Evolutionary conservation across 1,140 invertebrate genomes (phyloP), one percentile per base, ranked within the genome.

Genomic region (Chelonus insularis): DNA sequence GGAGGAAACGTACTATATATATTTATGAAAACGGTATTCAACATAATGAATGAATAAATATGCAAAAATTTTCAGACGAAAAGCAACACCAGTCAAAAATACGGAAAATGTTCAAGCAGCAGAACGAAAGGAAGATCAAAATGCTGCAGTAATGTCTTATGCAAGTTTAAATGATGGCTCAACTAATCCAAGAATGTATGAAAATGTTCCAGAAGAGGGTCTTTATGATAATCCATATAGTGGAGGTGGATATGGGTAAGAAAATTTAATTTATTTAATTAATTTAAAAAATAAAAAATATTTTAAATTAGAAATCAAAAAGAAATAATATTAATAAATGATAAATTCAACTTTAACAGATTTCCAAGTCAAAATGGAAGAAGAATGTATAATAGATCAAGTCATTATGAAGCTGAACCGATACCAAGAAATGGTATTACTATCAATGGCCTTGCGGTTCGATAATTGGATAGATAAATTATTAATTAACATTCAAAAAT

Each of bases 71-170:
- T 78, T 12, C 66, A 90, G 89, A 39, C 87, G 91, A 55, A 92
- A 91, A 84, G 89, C 90, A 52, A 87, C 89, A 14, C 90, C 91
- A 1, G 90, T 93, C 0, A 94, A 93, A 74, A 93, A 93, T 70
- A 92, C 91, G 0, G 91, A 93, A 74, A 93, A 93, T 68, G 86
- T 94, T 7, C 89, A 93, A 81, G 90, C 89, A 1, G 91, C 91
- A 1, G 89, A 92, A 68, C 82, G 89, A 20, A 93, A 93, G 74
- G 91, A 93, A 77, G 90, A 93, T 68, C 87, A 91, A 69, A 91
- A 88, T 70, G 91, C 91, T 0, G 90, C 91, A 0, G 91, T 93
- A 0, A 92, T 93, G 90, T 92, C 91, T 29, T 93, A 93, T 69
- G 89, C 91, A 8, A 91, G 87, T 9, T 77, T 91, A 1, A 90